A percentile compares a stretch with the other conserved stretches of the same genome.
phyloP scores from a whole-genome alignment of 2,797 vertebrate genomes.

The Poeciliopsis presidionis region DNA sequence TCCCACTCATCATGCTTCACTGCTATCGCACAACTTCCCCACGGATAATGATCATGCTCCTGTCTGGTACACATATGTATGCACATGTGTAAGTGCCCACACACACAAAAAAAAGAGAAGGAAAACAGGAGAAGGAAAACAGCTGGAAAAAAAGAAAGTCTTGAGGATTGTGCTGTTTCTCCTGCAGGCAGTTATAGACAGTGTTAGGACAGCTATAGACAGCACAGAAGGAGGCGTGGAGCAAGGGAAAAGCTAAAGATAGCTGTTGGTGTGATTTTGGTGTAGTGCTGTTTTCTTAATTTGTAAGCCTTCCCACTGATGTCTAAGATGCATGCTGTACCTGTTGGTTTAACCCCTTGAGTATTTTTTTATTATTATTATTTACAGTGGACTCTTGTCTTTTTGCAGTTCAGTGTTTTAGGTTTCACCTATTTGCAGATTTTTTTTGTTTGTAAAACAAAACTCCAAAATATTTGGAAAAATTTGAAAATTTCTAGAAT shows the following conservation, averaged over 20 bases:
- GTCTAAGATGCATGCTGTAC: neutral
- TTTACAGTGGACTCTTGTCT: neutral
- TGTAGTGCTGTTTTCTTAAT: neutral
- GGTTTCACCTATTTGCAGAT: neutral
- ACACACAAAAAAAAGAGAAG: constrained; percentile 5
- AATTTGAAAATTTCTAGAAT: too few species aligned
- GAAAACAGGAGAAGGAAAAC: constrained; percentile 8
- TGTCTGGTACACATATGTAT: constrained; percentile 36
- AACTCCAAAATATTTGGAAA: neutral
- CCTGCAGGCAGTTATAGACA: neutral
- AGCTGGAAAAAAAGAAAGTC: neutral
- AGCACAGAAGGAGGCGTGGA: neutral
- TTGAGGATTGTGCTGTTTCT: neutral
- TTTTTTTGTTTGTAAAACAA: neutral
- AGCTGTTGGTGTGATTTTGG: neutral
- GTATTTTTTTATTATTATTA: neutral
- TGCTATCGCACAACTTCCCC: constrained; percentile 44
- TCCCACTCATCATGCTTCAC: constrained; percentile 63
- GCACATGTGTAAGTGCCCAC: constrained; percentile 15
- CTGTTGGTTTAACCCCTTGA: neutral
- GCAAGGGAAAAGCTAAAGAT: neutral
- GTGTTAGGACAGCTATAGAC: neutral
- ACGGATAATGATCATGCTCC: constrained; percentile 38
- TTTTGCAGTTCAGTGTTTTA: neutral
- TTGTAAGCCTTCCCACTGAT: neutral